These are phyloP conservation scores for Chelonus insularis DNA, from an alignment of 1,140 invertebrate species.

Conservation along the genomic window DNA sequence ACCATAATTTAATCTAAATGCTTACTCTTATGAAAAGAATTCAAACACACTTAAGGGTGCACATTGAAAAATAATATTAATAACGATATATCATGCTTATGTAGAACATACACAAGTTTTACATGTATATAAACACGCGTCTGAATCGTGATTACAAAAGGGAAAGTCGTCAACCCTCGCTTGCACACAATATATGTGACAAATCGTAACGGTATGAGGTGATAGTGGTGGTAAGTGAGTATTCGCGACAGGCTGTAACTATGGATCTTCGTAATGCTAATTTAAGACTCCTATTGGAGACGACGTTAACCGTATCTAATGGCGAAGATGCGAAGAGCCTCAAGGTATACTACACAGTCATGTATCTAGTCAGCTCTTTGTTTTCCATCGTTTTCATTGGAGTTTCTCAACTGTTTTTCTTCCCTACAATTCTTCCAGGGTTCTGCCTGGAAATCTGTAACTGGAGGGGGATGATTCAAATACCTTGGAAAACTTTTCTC, in stretches of 20 bases:
- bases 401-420: not conserved
- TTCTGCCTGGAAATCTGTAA: constrained; percentile 33
- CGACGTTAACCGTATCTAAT: constrained; percentile 51
- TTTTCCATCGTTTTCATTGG: constrained; percentile 13
- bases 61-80: constrained; percentile 16
- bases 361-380: constrained; percentile 12
- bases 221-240: constrained; percentile 20
- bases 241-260: constrained; percentile 39
- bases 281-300: constrained; percentile 42
- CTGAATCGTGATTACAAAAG: constrained; percentile 48
- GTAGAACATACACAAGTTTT: constrained; percentile 38
- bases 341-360: constrained; percentile 22
- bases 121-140: constrained; percentile 36
- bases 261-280: constrained; percentile 46
- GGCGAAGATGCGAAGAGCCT: constrained; percentile 32
- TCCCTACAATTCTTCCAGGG: not conserved
- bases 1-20: no score
- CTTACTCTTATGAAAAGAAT: no score
- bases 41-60: no score
- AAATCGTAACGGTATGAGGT: constrained; percentile 25
- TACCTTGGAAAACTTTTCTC: constrained; percentile 45
- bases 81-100: constrained; percentile 42
- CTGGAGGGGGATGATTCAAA: constrained; percentile 6
- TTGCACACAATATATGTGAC: constrained; percentile 17
- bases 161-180: constrained; percentile 27